A percentile compares a stretch with the other conserved stretches of the same genome.
phyloP scores from a whole-genome alignment of 2,797 vertebrate genomes.

The Trachops cirrhosus region DNA sequence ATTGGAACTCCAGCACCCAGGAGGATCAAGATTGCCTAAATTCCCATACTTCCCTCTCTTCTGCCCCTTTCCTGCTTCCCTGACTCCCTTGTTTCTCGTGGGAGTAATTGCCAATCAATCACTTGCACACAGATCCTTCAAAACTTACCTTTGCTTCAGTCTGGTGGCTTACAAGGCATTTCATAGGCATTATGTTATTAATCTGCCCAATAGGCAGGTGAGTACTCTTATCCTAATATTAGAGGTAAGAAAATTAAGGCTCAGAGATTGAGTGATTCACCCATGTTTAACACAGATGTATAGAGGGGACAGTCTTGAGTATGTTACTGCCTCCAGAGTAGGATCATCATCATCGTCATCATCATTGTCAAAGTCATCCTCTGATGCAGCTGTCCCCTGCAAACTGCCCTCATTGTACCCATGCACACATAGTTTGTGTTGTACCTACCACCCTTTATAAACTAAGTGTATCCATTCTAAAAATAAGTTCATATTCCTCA shows the following conservation, averaged over 20 bases:
- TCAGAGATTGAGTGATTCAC: background rate
- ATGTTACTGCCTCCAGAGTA: background rate
- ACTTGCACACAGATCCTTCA: background rate
- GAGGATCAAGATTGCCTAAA: background rate
- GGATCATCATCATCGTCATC: no score
- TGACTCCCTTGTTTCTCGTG: background rate
- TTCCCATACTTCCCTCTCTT: background rate
- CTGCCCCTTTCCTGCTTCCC: background rate
- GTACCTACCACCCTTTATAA: background rate
- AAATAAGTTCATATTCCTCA: conserved; percentile 45
- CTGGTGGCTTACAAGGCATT: background rate
- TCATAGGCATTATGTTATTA: background rate
- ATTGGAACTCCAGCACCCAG: background rate
- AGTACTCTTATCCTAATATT: background rate
- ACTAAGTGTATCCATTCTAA: conserved; percentile 49
- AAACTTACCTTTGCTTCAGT: background rate
- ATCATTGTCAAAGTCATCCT: background rate
- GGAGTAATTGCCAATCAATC: background rate
- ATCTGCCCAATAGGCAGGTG: background rate
- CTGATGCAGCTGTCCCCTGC: background rate
- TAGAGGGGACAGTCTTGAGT: background rate
- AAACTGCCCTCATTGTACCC: background rate
- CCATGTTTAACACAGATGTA: background rate
- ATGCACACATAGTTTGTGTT: background rate
- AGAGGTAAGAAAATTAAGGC: background rate